These are phyloP conservation scores for Cacoxenus indagator DNA, from an alignment of 2,888 invertebrate genomes.

Conservation along the genomic window DNA sequence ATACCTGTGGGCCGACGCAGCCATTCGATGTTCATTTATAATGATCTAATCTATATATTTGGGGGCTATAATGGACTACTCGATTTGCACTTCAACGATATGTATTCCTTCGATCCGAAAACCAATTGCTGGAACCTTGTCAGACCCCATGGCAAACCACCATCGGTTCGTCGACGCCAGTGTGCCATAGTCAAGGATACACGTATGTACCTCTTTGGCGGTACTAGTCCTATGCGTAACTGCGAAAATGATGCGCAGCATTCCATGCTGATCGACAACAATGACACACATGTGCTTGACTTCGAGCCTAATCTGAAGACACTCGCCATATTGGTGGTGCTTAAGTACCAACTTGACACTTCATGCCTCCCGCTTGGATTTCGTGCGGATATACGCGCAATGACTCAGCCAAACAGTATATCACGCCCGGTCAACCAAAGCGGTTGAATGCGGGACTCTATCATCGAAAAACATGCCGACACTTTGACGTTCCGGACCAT, in stretches of 20 bases:
- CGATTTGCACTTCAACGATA: slow-evolving; percentile 86
- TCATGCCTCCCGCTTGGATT: slow-evolving; percentile 74
- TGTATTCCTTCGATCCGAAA: slow-evolving; percentile 80
- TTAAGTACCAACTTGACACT: slow-evolving; percentile 77
- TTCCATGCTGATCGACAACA: slow-evolving; percentile 78
- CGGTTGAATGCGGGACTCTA: slow-evolving; percentile 60
- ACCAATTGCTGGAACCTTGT: slow-evolving; percentile 76
- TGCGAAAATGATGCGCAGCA: slow-evolving; percentile 28
- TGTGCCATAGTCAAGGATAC: slow-evolving; percentile 83
- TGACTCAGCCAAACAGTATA: slow-evolving; percentile 81
- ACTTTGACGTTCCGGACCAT: not conserved
- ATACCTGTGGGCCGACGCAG: slow-evolving; percentile 87
- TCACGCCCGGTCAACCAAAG: slow-evolving; percentile 72
- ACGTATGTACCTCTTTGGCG: slow-evolving; percentile 88
- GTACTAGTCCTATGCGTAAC: slow-evolving; percentile 79
- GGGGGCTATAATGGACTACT: slow-evolving; percentile 88
- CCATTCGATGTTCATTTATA: slow-evolving; percentile 89
- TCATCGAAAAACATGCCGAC: not conserved
- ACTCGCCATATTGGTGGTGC: slow-evolving; percentile 77
- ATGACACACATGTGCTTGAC: slow-evolving; percentile 87
- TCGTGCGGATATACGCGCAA: slow-evolving; percentile 73
- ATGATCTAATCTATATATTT: slow-evolving; percentile 86
- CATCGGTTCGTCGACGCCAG: slow-evolving; percentile 80
- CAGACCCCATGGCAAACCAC: slow-evolving; percentile 74
- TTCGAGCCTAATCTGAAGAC: slow-evolving; percentile 83